Percentiles rank a stretch among this genome's conserved stretches.
These are phyloP conservation scores for Lamproptera curius DNA, from an alignment of 2,888 invertebrate species.

Conservation along the genomic window DNA sequence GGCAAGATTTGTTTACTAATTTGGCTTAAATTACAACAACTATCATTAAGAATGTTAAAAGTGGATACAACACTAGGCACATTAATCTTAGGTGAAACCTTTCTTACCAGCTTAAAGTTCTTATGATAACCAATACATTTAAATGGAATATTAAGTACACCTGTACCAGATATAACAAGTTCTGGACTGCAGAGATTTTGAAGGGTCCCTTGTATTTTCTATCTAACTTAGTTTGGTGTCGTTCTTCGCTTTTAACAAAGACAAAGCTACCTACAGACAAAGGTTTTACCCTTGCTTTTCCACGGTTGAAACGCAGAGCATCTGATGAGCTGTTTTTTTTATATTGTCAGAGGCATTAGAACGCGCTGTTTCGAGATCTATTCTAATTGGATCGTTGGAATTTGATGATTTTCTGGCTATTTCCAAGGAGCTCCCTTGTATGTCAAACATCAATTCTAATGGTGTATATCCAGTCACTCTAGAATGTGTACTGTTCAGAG, in stretches of 20 bases:
- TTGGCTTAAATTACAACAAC: no score
- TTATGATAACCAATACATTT: no score
- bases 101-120: no score
- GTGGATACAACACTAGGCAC: no score
- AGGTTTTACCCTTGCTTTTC: slow-evolving; percentile 18
- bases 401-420: background rate
- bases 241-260: slow-evolving; percentile 26
- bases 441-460: slow-evolving; percentile 29
- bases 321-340: slow-evolving; percentile 2
- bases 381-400: background rate
- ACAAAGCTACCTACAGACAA: slow-evolving; percentile 27
- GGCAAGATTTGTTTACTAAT: no score
- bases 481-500: slow-evolving; percentile 27
- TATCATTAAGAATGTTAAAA: no score
- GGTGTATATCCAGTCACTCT: slow-evolving; percentile 27
- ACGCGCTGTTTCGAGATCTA: background rate
- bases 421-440: slow-evolving; percentile 21
- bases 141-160: no score
- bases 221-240: slow-evolving; percentile 27
- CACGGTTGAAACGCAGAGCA: slow-evolving; percentile 9
- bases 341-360: background rate
- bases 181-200: no score
- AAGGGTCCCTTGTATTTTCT: slow-evolving; percentile 25
- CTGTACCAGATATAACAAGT: no score
- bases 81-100: no score